Evolutionary conservation across 2,113 vertebrate genomes (phyloP), one percentile per base, ranked within the genome.

Genomic region (Labeo catla): DNA sequence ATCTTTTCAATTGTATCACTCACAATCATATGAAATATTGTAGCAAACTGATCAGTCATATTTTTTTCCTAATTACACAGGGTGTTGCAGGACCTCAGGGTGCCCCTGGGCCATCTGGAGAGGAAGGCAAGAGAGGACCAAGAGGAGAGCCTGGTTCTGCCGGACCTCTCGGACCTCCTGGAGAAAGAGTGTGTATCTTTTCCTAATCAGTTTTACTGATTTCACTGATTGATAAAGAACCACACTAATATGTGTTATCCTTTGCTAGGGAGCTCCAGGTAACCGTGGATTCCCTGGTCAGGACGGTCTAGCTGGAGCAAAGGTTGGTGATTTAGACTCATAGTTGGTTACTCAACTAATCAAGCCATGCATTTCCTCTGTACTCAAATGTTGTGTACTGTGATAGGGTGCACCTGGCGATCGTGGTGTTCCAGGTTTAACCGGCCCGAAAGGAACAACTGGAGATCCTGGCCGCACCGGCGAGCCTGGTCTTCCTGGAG

Each of bases 241-340:
- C 6, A n/a, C 49, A 19, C 2, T 23, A 81, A 74, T 15, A 2
- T 65, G 21, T 88, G 52, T 80, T n/a, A 76, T 34, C 86, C 86
- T 57, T 88, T 90, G 82, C 0, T 79, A 99, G 98, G 98, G 98
- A 15, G 95, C 97, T 92, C 98, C 98, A 0, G 98, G 98, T 91
- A 99, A 99, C 90, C 97, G 98, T 1, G 98, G 98, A 90, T 99
- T 99, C 94, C 98, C 98, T 2, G 98, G 98, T 91, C 98, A 99
- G 84, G 98, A 99, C 80, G 98, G 98, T 91, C 95, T 99, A 90
- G 96, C 97, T 23, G 98, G 98, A 86, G 97, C 97, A 88, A 99
- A 99, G 96, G 97, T 99, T 87, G 90, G 95, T 81, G 45, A 88
- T 77, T 34, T 54, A 13, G 39, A 61, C 34, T 59, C 8, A 73